Evolutionary conservation across 2,113 vertebrate genomes (phyloP).

Genomic region (Serinus canaria): DNA sequence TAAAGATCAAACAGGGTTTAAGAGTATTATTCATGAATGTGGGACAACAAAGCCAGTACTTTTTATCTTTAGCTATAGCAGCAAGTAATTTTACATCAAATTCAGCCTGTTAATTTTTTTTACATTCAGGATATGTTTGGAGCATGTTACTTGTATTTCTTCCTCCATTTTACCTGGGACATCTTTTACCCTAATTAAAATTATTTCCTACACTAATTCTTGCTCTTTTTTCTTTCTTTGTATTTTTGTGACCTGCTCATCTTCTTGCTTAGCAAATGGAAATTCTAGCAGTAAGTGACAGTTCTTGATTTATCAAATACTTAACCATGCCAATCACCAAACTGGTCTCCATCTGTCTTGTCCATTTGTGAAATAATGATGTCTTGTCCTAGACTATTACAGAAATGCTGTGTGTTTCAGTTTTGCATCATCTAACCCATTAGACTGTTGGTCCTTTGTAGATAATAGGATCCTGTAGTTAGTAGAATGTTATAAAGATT

Average conservation of each 20-base stretch:
- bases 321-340: slow-evolving; percentile 72
- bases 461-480: slow-evolving; percentile 29
- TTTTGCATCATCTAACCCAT: slow-evolving; percentile 59
- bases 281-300: slow-evolving; percentile 99
- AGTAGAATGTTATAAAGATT: not conserved
- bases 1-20: not conserved
- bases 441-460: slow-evolving; percentile 40
- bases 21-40: not conserved
- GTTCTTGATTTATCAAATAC: slow-evolving; percentile 89
- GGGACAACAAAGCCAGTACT: not conserved
- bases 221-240: slow-evolving; percentile 87
- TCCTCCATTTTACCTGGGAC: slow-evolving; percentile 68
- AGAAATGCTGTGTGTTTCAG: slow-evolving; percentile 55
- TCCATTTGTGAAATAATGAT: slow-evolving; percentile 65
- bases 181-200: slow-evolving; percentile 75
- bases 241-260: slow-evolving; percentile 93
- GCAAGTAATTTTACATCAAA: not conserved
- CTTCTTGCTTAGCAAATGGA: slow-evolving; percentile 99
- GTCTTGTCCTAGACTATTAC: slow-evolving; percentile 57
- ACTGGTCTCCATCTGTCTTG: slow-evolving; percentile 73
- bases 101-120: slow-evolving; percentile 1
- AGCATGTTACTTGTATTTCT: slow-evolving; percentile 53
- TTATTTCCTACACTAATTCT: slow-evolving; percentile 92
- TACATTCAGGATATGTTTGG: not conserved
- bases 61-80: not conserved